phyloP scores from a whole-genome alignment of 2,113 vertebrate species.

The Tragelaphus imberbis region DNA sequence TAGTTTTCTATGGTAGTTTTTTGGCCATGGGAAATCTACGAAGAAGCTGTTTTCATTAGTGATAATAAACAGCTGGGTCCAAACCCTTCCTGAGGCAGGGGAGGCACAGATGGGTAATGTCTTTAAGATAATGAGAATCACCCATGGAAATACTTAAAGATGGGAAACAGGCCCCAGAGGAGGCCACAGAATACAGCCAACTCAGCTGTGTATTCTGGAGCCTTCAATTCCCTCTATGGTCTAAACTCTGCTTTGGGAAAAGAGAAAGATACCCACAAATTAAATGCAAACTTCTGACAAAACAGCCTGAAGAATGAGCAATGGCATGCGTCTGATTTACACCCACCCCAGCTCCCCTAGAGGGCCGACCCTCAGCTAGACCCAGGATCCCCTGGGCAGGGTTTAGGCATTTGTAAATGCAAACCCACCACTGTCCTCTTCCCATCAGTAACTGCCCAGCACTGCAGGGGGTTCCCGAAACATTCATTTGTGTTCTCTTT shows the following conservation, averaged over 20 bases:
- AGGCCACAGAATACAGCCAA: not conserved
- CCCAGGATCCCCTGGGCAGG: not conserved
- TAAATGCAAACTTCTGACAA: constrained; percentile 40
- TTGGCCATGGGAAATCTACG: not conserved
- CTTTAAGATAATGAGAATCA: constrained; percentile 41
- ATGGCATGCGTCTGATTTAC: constrained; percentile 14
- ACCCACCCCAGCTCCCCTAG: not conserved
- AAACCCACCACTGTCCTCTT: constrained; percentile 10
- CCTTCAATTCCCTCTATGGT: not conserved
- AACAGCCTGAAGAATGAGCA: constrained; percentile 14
- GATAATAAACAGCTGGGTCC: not conserved
- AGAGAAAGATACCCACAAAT: constrained; percentile 46
- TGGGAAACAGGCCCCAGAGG: constrained; percentile 3
- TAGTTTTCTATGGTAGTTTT: not conserved
- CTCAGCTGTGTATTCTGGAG: not conserved
- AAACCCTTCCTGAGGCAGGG: not conserved
- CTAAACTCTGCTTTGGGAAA: constrained; percentile 45
- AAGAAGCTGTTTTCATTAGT: not conserved
- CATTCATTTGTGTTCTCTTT: constrained; percentile 31
- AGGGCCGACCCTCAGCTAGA: not conserved
- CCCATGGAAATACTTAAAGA: constrained; percentile 24
- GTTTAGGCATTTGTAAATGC: not conserved
- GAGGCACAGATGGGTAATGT: not conserved
- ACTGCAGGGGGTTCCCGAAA: constrained; percentile 31
- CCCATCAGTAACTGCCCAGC: constrained; percentile 33